phyloP scores from a whole-genome alignment of 1,140 invertebrate species.

The Drosophila malerkotliana region DNA sequence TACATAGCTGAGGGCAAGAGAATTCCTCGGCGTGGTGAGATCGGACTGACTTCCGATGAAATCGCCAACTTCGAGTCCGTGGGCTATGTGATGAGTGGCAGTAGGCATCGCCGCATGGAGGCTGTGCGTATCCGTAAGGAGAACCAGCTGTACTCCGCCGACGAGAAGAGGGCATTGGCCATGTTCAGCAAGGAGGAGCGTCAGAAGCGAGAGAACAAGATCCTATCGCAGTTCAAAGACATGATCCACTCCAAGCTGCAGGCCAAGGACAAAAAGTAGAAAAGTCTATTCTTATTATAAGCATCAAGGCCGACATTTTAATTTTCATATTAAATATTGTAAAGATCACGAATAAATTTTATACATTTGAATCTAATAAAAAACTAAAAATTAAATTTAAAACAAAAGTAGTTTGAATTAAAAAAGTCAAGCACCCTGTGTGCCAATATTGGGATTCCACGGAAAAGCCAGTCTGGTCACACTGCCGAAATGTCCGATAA shows the following conservation, averaged over 20 bases:
- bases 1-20: constrained; percentile 99
- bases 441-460: not conserved
- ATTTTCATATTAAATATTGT: not conserved
- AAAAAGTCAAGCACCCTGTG: not conserved
- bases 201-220: constrained; percentile 97
- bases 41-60: constrained; percentile 98
- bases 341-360: not conserved
- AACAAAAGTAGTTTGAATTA: not conserved
- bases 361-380: not conserved
- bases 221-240: constrained; percentile 97
- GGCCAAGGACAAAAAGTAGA: constrained; percentile 81
- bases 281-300: not conserved
- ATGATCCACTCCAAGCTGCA: constrained; percentile 91
- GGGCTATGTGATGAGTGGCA: constrained; percentile 99
- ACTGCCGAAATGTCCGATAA: constrained; percentile 22
- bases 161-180: constrained; percentile 98
- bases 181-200: constrained; percentile 99
- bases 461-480: constrained; percentile 1
- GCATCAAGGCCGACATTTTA: not conserved
- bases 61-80: constrained; percentile 97
- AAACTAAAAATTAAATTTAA: not conserved
- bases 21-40: constrained; percentile 99
- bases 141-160: constrained; percentile 99
- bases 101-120: constrained; percentile 99
- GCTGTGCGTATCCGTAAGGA: constrained; percentile 99